Base-by-base conservation (phyloP, 2,113 vertebrate species). In the Daubentonia madagascariensis region DNA sequence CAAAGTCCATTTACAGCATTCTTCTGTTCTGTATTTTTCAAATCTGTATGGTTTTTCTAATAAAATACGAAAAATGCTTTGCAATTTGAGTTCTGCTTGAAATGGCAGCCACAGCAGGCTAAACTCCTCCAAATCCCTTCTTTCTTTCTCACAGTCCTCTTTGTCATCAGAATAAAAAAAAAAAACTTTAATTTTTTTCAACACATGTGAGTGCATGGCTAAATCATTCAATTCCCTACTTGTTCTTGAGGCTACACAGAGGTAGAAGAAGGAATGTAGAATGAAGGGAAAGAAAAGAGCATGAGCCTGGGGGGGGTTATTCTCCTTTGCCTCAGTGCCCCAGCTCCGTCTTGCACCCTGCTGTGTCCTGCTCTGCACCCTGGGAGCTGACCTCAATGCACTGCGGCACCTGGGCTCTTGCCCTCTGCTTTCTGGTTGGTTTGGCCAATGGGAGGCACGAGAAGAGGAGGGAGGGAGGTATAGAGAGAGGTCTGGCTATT, bases 251-350 rank as follows among this genome's bases (percentile, higher is more conserved):
- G 32, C 20, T 40, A 8, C 5, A 13, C 0, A 17, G 88, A 90
- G 43, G 50, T 28, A 59, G 68, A 83, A 59, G 75, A 83, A 90
- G 23, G 6, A 22, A 67, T 7, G 3, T 18, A 87, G 63, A 57
- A 43, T 10, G 30, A 81, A 70, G 18, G 37, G n/a, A 40, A 75
- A 37, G 67, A 52, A 65, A 54, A 70, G 14, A 17, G 18, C 1
- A 0, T 2, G n/a, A 78, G 28, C 30, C 43, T 16, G 43, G 70
- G 0, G 0, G 0, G 28, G 1, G 1, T 18, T 18, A 4, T 14
- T 50, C 12, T 35, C 30, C 28, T 75, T 23, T 16, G 20, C 8
- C 28, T 84, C 25, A 13, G 0, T 28, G 13, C 48, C 22, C 59
- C 16, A 11, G 17, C 72, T 73, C 50, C 2, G 1, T 88, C 45